Conservation (phyloP, 92 coral and sea anemone species). For the Epizoanthus scotinus region DNA sequence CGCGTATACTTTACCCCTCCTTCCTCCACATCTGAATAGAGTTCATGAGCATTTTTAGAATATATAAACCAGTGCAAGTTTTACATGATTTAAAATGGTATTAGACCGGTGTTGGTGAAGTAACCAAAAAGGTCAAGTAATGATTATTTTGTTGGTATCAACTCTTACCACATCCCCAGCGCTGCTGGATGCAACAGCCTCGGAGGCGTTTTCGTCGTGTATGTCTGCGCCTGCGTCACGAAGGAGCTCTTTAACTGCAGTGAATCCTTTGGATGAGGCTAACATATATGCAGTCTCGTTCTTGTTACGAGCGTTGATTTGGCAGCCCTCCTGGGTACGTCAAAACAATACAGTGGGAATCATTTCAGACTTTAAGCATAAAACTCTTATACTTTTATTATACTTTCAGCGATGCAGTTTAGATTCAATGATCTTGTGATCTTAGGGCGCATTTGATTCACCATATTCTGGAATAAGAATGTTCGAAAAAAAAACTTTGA, state of each 20-base stretch:
- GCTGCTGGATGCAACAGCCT: not conserved
- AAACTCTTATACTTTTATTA: no score
- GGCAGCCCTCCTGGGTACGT: slow-evolving; percentile 1
- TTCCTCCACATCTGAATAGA: no score
- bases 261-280: not conserved
- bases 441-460: no score
- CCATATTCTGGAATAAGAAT: no score
- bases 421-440: no score
- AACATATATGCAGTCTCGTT: slow-evolving; percentile 14
- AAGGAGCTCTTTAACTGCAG: slow-evolving; percentile 11
- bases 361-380: no score
- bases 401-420: no score
- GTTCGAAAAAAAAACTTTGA: no score
- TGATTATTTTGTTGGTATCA: not conserved
- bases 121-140: no score
- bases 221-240: not conserved
- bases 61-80: not conserved
- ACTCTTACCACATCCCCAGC: not conserved
- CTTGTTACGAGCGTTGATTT: slow-evolving; percentile 1
- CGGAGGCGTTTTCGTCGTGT: not conserved
- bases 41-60: no score
- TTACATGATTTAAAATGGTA: not conserved
- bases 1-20: no score
- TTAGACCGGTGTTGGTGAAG: not conserved
- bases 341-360: not conserved